phyloP scores from a whole-genome alignment of 2,888 invertebrate genomes.

The Heliconius ismenius region DNA sequence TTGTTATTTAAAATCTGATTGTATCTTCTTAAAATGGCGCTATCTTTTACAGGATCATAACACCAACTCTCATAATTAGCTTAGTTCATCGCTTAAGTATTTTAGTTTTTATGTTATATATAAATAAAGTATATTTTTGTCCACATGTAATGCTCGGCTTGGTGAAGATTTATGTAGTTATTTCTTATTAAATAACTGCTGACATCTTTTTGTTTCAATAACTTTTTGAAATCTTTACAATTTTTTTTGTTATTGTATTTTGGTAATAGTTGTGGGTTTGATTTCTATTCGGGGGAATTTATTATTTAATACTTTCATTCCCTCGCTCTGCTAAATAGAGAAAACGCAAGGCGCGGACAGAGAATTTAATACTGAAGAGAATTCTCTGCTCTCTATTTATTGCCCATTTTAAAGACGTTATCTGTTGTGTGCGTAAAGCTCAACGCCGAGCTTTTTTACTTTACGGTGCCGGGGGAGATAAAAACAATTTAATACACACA shows the following conservation, averaged over 20 bases:
- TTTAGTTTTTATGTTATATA: neutral
- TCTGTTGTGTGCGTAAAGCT: neutral
- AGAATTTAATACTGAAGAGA: neutral
- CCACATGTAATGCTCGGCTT: neutral
- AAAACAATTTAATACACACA: too few species aligned
- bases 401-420: neutral
- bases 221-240: neutral
- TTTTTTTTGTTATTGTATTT: neutral
- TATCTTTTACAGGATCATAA: slow-evolving; percentile 35
- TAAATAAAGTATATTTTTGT: slow-evolving; percentile 3
- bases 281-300: neutral
- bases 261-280: neutral
- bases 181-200: neutral
- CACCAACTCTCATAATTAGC: slow-evolving; percentile 29
- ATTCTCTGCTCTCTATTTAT: neutral
- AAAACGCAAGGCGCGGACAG: too few species aligned
- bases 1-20: neutral
- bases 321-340: too few species aligned
- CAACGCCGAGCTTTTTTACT: neutral
- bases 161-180: slow-evolving; percentile 1
- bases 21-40: slow-evolving; percentile 26
- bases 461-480: neutral
- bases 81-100: neutral
- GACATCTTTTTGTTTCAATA: slow-evolving; percentile 4
- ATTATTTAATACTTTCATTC: neutral